Evolutionary conservation across 2,888 invertebrate genomes (phyloP).

Genomic region (Spodoptera littoralis): DNA sequence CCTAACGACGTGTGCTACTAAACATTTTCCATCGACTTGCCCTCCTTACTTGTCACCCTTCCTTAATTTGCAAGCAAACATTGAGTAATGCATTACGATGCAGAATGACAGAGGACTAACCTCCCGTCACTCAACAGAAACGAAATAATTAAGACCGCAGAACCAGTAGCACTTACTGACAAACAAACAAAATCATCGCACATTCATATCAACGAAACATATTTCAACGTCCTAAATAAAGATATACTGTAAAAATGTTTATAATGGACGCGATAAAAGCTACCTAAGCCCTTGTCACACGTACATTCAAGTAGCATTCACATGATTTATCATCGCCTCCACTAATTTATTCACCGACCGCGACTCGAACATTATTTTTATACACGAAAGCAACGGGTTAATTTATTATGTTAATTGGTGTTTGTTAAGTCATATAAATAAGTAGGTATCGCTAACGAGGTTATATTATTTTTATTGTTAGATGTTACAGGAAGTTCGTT

Average conservation of each 20-base stretch:
- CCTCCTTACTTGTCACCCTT: slow-evolving; percentile 2
- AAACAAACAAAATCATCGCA: slow-evolving; percentile 47
- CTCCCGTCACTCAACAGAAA: slow-evolving; percentile 32
- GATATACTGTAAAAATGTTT: slow-evolving; percentile 47
- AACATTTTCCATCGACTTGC: slow-evolving; percentile 7
- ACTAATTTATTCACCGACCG: slow-evolving; percentile 62
- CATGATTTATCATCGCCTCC: slow-evolving; percentile 61
- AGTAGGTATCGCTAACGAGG: slow-evolving; percentile 42
- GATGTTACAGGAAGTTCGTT: slow-evolving; percentile 23
- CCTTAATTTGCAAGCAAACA: slow-evolving; percentile 24
- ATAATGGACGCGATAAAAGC: slow-evolving; percentile 41
- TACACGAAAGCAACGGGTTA: slow-evolving; percentile 67
- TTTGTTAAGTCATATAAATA: slow-evolving; percentile 64
- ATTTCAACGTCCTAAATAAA: slow-evolving; percentile 48
- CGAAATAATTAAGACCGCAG: slow-evolving; percentile 31
- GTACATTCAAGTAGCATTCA: slow-evolving; percentile 52
- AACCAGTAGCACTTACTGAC: slow-evolving; percentile 47
- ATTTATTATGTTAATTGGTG: slow-evolving; percentile 74
- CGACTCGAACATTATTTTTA: slow-evolving; percentile 61
- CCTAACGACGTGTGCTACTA: too few species aligned
- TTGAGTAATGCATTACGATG: slow-evolving; percentile 18
- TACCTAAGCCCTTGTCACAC: slow-evolving; percentile 48
- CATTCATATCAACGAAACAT: slow-evolving; percentile 44
- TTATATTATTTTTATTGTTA: slow-evolving; percentile 44
- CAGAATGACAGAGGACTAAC: slow-evolving; percentile 19